A percentile compares a stretch with the other conserved stretches of the same genome.
phyloP scores from a whole-genome alignment of 37 sponge, comb jelly and placozoan species.

The Chondrosia reniformis region DNA sequence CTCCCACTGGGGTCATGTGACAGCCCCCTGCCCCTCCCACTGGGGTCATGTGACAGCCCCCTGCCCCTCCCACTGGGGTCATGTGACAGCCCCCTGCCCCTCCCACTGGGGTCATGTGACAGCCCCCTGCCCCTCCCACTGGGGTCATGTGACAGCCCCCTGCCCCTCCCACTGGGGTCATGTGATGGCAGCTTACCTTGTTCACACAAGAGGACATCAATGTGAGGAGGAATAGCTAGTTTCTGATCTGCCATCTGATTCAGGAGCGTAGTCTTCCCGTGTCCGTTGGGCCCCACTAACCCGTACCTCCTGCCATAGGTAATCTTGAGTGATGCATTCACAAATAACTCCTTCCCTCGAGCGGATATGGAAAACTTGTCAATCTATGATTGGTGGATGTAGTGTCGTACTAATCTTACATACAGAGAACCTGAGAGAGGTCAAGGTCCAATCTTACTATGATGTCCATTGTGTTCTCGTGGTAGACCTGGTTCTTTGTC shows the following conservation, averaged over 20 bases:
- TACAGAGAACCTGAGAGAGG: not conserved
- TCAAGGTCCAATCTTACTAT: not conserved
- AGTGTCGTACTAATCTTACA: not conserved
- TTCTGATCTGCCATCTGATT: conserved; percentile 88
- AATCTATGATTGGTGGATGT: conserved; percentile 35
- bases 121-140: too few species aligned
- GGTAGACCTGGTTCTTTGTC: conserved; percentile 13
- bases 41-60: too few species aligned
- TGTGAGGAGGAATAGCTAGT: conserved; percentile 83
- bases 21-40: too few species aligned
- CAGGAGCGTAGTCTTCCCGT: conserved; percentile 95
- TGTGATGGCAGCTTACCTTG: conserved; percentile 70
- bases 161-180: not conserved
- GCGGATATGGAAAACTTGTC: conserved; percentile 95
- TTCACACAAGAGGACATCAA: conserved; percentile 92
- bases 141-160: not conserved
- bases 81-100: too few species aligned
- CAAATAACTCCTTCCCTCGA: conserved; percentile 89
- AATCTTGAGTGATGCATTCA: conserved; percentile 83
- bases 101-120: too few species aligned
- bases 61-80: too few species aligned
- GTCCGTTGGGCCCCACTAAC: conserved; percentile 96
- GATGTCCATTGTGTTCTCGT: conserved; percentile 42
- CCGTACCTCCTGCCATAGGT: conserved; percentile 87
- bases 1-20: too few species aligned